phyloP scores from a whole-genome alignment of 2,888 invertebrate genomes.

The Magallana nippona region DNA sequence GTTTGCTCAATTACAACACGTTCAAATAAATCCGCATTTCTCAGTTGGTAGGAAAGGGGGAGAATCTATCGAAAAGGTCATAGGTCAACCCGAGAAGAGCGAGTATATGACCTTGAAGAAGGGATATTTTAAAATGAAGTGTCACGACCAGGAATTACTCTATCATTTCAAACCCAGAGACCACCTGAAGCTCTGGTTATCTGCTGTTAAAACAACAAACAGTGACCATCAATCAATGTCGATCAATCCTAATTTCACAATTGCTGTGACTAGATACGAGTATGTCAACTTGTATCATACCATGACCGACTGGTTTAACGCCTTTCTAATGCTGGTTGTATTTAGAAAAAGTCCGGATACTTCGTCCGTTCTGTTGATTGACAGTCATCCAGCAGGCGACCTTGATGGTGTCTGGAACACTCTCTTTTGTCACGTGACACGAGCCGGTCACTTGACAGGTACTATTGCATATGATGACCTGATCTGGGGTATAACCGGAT shows the following conservation, averaged over 20 bases:
- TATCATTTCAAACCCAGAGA: background rate
- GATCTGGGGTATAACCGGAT: conserved; percentile 75
- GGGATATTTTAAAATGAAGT: conserved; percentile 25
- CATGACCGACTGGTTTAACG: conserved; percentile 76
- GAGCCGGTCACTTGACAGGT: conserved; percentile 60
- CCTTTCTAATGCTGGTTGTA: conserved; percentile 67
- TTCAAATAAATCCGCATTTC: conserved; percentile 24
- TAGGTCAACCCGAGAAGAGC: conserved; percentile 12
- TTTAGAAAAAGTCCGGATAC: conserved; percentile 60
- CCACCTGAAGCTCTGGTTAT: conserved; percentile 9
- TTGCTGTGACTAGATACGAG: conserved; percentile 73
- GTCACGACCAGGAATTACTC: background rate
- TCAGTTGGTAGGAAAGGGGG: conserved; percentile 6
- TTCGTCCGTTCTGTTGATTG: conserved; percentile 73
- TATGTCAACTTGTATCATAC: conserved; percentile 76
- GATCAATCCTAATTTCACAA: conserved; percentile 53
- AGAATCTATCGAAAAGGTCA: conserved; percentile 3
- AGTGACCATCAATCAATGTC: background rate
- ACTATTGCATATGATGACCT: conserved; percentile 64
- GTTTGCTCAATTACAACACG: conserved; percentile 44
- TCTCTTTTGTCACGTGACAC: conserved; percentile 70
- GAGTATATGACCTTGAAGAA: background rate
- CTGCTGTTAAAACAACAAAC: background rate
- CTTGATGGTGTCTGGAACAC: conserved; percentile 74
- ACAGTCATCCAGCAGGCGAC: conserved; percentile 71